phyloP scores from a whole-genome alignment of 2,113 vertebrate genomes.

The Oncorhynchus tshawytscha region DNA sequence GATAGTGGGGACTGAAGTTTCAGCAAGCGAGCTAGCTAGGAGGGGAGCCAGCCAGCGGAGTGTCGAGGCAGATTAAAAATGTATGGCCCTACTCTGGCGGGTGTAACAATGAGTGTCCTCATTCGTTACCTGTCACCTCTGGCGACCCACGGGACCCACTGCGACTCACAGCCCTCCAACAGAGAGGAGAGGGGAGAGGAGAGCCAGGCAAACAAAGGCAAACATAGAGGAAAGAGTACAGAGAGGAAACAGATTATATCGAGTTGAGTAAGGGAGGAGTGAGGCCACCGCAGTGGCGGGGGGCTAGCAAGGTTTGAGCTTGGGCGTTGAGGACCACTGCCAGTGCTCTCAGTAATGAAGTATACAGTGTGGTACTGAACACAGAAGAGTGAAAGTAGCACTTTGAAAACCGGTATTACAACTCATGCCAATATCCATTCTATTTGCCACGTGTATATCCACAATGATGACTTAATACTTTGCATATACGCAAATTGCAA shows the following conservation, averaged over 20 bases:
- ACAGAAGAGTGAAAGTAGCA: conserved; percentile 12
- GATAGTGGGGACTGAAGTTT: not conserved
- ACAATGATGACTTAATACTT: conserved; percentile 27
- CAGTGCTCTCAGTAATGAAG: conserved; percentile 28
- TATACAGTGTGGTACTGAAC: conserved; percentile 6
- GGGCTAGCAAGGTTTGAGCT: conserved; percentile 2
- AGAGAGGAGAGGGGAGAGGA: not conserved
- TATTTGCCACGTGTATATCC: conserved; percentile 40
- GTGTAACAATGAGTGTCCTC: conserved; percentile 59
- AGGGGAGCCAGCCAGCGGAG: not conserved
- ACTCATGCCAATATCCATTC: conserved; percentile 11
- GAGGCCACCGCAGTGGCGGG: not conserved
- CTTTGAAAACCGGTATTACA: conserved; percentile 42
- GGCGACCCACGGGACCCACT: conserved; percentile 34
- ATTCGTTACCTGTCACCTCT: conserved; percentile 61
- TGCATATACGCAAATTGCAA: not conserved
- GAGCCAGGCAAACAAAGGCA: not conserved
- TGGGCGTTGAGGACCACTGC: conserved; percentile 1
- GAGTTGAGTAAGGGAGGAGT: not conserved
- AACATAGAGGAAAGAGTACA: not conserved
- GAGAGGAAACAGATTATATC: not conserved
- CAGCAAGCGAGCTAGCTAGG: not conserved
- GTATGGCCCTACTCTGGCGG: conserved; percentile 49
- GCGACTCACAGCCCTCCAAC: not conserved
- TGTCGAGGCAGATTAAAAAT: conserved; percentile 63